Conservation (phyloP, 2,888 invertebrate genomes). For the Scaptomyza parva region DNA sequence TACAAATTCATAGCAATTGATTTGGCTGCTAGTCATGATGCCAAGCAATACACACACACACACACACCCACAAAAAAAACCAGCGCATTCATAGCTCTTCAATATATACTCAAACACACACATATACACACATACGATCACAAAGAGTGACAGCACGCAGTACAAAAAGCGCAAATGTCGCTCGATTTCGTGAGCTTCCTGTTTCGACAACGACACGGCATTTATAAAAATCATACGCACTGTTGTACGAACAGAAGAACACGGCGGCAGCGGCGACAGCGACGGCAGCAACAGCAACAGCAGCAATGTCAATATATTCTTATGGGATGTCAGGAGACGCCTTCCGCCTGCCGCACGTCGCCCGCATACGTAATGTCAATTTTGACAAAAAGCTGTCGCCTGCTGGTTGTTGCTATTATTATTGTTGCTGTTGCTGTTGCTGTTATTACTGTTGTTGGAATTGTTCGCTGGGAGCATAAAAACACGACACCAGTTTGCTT, state of each 20-base stretch:
- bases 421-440: constrained; percentile 8
- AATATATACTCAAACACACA: constrained; percentile 4
- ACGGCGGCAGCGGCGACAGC: too few relatives aligned
- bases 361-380: constrained; percentile 69
- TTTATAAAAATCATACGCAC: constrained; percentile 80
- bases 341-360: constrained; percentile 38
- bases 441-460: constrained; percentile 12
- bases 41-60: constrained; percentile 38
- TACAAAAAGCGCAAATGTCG: constrained; percentile 65
- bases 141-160: constrained; percentile 15
- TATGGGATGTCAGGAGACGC: constrained; percentile 61
- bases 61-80: constrained; percentile 4
- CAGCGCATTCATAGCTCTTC: background rate
- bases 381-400: constrained; percentile 75
- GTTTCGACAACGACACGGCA: constrained; percentile 73
- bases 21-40: constrained; percentile 61
- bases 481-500: constrained; percentile 50
- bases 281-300: background rate
- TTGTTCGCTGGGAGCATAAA: constrained; percentile 49
- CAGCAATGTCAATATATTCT: constrained; percentile 72
- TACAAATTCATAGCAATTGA: constrained; percentile 74
- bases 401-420: constrained; percentile 27
- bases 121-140: too few relatives aligned
- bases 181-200: constrained; percentile 69
- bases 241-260: constrained; percentile 72